Conservation (phyloP, 2,113 vertebrate genomes). For the Dendropsophus ebraccatus region DNA sequence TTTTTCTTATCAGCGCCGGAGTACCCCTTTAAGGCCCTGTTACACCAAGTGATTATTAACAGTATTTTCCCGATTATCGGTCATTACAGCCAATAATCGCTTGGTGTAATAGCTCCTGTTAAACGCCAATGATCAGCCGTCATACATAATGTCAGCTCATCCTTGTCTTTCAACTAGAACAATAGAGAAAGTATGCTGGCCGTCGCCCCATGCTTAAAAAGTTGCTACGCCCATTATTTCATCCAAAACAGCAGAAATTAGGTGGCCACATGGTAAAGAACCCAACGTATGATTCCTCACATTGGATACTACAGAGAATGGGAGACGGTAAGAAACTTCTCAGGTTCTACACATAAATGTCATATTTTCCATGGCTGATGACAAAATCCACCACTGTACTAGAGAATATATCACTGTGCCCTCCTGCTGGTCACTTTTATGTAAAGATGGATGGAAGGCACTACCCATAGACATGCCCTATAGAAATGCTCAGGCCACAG, state of each 20-base stretch:
- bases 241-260: background rate
- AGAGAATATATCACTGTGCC: background rate
- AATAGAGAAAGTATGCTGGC: too few species aligned
- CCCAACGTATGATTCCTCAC: background rate
- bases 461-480: background rate
- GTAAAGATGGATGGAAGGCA: background rate
- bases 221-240: background rate
- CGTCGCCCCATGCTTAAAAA: too few species aligned
- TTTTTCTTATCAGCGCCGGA: too few species aligned
- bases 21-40: too few species aligned
- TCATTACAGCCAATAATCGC: too few species aligned
- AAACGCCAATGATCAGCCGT: too few species aligned
- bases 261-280: background rate
- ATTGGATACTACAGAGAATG: background rate
- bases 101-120: too few species aligned
- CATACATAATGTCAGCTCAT: too few species aligned
- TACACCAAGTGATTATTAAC: too few species aligned
- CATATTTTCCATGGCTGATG: background rate
- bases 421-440: conserved; percentile 11
- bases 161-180: too few species aligned
- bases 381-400: background rate
- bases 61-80: too few species aligned
- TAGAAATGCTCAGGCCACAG: background rate
- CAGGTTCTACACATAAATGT: background rate
- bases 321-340: background rate